A percentile compares a stretch with the other conserved stretches of the same genome.
Conservation (phyloP, 2,888 invertebrate species). For the Odontocerum albicorne region DNA sequence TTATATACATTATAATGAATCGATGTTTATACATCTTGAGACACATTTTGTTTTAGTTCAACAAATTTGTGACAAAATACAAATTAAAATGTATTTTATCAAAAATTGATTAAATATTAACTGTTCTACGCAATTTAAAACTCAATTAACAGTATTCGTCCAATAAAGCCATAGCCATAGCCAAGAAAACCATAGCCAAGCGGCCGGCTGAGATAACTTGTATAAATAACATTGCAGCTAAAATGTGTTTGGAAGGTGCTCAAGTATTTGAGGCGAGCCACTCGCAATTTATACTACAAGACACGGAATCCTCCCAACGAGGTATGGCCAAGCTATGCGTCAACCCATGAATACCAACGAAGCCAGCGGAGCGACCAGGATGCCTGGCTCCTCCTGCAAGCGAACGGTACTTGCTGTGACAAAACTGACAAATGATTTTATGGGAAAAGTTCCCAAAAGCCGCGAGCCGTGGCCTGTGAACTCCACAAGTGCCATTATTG, state of each 20-base stretch:
- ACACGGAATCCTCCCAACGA: too few species aligned
- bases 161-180: neutral
- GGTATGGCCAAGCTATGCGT: conserved; percentile 7
- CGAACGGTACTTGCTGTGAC: conserved; percentile 8
- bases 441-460: conserved; percentile 18
- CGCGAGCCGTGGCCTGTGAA: too few species aligned
- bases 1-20: too few species aligned
- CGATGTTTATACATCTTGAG: too few species aligned
- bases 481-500: conserved; percentile 15
- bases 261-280: neutral
- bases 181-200: neutral
- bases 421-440: conserved; percentile 28
- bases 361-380: neutral
- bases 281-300: too few species aligned
- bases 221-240: neutral
- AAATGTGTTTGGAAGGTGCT: neutral
- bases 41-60: too few species aligned
- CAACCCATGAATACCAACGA: conserved; percentile 27
- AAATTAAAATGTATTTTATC: too few species aligned
- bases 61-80: too few species aligned
- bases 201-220: neutral
- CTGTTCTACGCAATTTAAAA: too few species aligned
- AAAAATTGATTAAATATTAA: too few species aligned
- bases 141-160: too few species aligned
- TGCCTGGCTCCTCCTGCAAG: neutral